These are phyloP conservation scores for Nemotelus nigrinus DNA, from an alignment of 2,888 invertebrate species.

Conservation along the genomic window DNA sequence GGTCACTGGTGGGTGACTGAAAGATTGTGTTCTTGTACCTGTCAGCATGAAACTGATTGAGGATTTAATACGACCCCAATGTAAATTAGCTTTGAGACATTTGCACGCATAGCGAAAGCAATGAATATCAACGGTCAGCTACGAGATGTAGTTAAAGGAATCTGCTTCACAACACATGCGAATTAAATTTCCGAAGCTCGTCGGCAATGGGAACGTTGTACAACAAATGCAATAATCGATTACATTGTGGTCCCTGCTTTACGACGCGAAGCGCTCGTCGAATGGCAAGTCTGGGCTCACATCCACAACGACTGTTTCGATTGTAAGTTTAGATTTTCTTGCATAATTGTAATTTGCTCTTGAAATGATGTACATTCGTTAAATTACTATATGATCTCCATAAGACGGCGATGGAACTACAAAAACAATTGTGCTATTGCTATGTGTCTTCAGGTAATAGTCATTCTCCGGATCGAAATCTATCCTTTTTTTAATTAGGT, in stretches of 20 bases:
- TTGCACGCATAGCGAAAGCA: conserved; percentile 83
- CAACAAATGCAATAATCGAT: conserved; percentile 88
- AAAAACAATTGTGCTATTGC: conserved; percentile 87
- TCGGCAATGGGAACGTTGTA: conserved; percentile 82
- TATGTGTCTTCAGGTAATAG: conserved; percentile 76
- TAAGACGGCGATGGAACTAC: conserved; percentile 87
- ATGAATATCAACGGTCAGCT: conserved; percentile 81
- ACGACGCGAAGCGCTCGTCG: conserved; percentile 82
- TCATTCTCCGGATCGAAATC: background rate
- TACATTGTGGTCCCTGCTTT: conserved; percentile 84
- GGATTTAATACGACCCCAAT: conserved; percentile 83
- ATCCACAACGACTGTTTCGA: conserved; percentile 87
- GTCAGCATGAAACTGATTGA: conserved; percentile 78
- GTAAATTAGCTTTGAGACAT: conserved; percentile 84
- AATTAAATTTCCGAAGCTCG: conserved; percentile 78
- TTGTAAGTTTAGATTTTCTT: conserved; percentile 68
- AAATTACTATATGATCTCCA: conserved; percentile 82
- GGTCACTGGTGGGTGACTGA: no score
- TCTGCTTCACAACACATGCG: conserved; percentile 85
- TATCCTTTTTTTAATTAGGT: conserved; percentile 54
- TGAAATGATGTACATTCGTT: conserved; percentile 92
- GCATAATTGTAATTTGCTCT: background rate
- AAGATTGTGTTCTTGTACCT: conserved; percentile 88
- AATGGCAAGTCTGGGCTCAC: conserved; percentile 95
- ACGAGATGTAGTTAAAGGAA: conserved; percentile 85